Evolutionary conservation across 1,140 invertebrate genomes (phyloP).

Genomic region (Ylistrum balloti): DNA sequence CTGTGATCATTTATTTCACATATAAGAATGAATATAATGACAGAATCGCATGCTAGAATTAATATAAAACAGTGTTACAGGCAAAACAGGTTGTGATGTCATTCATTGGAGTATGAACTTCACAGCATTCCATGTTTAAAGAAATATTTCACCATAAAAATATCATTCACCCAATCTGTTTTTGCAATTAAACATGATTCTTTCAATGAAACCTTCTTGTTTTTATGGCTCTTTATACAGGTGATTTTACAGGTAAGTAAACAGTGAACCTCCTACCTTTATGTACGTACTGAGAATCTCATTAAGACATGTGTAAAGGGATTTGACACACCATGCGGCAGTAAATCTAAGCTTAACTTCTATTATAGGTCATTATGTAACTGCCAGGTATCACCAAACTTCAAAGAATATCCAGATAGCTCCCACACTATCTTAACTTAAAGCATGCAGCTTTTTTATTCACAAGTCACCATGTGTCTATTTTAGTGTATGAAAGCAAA

Average conservation of each 20-base stretch:
- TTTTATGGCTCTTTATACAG: background rate
- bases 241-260: conserved; percentile 35
- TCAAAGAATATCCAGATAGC: background rate
- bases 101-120: background rate
- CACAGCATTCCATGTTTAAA: background rate
- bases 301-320: background rate
- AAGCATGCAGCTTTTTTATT: background rate
- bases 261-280: background rate
- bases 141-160: background rate
- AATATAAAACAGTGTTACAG: background rate
- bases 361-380: background rate
- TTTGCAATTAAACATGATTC: background rate
- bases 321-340: conserved; percentile 5
- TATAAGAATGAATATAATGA: background rate
- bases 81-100: conserved; percentile 25
- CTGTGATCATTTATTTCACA: background rate
- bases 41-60: background rate
- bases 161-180: background rate
- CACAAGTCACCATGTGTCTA: background rate
- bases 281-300: background rate
- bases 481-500: background rate
- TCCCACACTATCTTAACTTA: background rate
- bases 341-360: conserved; percentile 18
- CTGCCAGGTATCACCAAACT: background rate
- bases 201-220: conserved; percentile 2